A percentile compares a stretch with the other conserved stretches of the same genome.
These are phyloP conservation scores for Serilophus lunatus DNA, from an alignment of 2,113 vertebrate species.

Conservation along the genomic window DNA sequence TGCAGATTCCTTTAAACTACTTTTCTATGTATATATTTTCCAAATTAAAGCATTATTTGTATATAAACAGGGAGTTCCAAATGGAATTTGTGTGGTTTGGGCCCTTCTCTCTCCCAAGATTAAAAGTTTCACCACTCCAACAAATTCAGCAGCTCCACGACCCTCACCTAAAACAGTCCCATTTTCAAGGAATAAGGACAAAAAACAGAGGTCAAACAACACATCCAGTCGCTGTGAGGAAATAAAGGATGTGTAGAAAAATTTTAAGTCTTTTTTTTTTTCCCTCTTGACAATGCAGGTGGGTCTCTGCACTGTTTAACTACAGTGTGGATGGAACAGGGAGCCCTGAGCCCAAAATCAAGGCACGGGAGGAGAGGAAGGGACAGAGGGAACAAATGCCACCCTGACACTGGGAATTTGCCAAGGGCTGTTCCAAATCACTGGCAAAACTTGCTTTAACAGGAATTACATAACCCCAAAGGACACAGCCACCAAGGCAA, in stretches of 20 bases:
- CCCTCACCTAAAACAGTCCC: background rate
- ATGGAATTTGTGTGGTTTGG: background rate
- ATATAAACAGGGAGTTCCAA: background rate
- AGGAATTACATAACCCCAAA: slow-evolving; percentile 34
- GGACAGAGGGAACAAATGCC: background rate
- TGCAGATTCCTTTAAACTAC: background rate
- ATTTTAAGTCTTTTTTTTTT: background rate
- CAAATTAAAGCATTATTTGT: background rate
- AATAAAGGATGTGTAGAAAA: background rate
- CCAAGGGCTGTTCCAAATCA: background rate
- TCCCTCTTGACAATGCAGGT: no score
- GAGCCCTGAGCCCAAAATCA: background rate
- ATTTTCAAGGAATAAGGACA: background rate
- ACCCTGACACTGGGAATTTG: background rate
- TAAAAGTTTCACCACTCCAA: background rate
- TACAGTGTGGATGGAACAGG: no score
- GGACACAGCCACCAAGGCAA: background rate
- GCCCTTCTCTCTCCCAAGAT: background rate
- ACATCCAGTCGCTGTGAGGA: background rate
- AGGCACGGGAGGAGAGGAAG: background rate
- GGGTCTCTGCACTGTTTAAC: no score
- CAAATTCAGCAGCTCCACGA: background rate
- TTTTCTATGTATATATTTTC: background rate
- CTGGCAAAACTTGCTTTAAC: slow-evolving; percentile 22
- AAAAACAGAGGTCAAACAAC: background rate